Conservation (phyloP, 2,888 invertebrate species). For the Rhagophthalmus giganteus region DNA sequence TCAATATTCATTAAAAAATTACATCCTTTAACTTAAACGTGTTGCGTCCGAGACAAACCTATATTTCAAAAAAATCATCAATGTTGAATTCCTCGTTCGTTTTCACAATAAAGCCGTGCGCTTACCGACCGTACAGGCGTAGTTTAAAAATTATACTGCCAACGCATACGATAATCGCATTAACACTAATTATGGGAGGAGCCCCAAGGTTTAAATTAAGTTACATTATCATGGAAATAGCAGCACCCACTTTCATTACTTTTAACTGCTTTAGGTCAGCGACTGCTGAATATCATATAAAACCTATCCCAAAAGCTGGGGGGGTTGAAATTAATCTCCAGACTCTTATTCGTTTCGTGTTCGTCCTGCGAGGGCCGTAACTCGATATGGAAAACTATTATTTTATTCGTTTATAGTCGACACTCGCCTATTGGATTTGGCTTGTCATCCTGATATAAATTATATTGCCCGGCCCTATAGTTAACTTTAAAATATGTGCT, state of each 20-base stretch:
- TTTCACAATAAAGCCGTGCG: too few species aligned
- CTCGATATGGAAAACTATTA: slow-evolving; percentile 19
- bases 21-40: too few species aligned
- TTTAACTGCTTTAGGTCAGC: slow-evolving; percentile 19
- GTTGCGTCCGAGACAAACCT: too few species aligned
- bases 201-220: slow-evolving; percentile 14
- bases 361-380: slow-evolving; percentile 3
- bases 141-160: too few species aligned
- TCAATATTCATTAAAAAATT: too few species aligned
- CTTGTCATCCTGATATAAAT: slow-evolving; percentile 7
- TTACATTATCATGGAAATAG: slow-evolving; percentile 24
- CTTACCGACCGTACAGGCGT: too few species aligned
- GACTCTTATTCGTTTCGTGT: slow-evolving; percentile 15
- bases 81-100: too few species aligned
- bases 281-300: slow-evolving; percentile 21
- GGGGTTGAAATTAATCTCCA: slow-evolving; percentile 23
- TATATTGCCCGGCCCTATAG: not conserved
- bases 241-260: slow-evolving; percentile 22
- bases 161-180: slow-evolving; percentile 2
- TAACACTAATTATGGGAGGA: slow-evolving; percentile 14
- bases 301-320: slow-evolving; percentile 26
- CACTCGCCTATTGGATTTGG: slow-evolving; percentile 14
- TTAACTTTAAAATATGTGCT: not conserved
- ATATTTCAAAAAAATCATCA: too few species aligned
- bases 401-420: slow-evolving; percentile 18